A percentile compares a stretch with the other conserved stretches of the same genome.
Conservation (phyloP, 2,888 invertebrate species). For the Eilema caniola region DNA sequence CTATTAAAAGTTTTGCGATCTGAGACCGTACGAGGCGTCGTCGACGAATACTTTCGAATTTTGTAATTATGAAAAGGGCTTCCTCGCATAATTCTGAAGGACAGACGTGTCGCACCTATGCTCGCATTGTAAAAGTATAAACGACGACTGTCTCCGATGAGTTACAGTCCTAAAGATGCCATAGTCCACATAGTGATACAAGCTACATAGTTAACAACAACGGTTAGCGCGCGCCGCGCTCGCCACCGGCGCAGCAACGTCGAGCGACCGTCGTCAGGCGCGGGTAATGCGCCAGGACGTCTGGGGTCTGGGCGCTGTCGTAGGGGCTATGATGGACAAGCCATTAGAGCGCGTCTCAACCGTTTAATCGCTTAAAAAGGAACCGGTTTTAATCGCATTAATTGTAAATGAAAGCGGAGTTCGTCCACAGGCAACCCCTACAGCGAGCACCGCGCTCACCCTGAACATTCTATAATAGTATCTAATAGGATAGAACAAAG, state of each 20-base stretch:
- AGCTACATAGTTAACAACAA: neutral
- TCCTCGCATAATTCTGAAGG: neutral
- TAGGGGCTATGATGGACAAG: conserved; percentile 18
- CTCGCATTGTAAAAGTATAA: too few species aligned
- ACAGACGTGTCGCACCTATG: too few species aligned
- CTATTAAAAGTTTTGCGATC: conserved; percentile 12
- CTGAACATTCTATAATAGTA: too few species aligned
- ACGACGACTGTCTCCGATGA: too few species aligned
- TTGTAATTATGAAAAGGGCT: neutral
- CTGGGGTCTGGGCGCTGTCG: neutral
- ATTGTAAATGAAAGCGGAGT: conserved; percentile 2
- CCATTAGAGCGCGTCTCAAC: conserved; percentile 25
- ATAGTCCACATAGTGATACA: neutral
- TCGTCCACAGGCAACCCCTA: neutral
- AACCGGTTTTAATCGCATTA: conserved; percentile 19
- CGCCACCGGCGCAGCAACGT: neutral
- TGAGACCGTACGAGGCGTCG: neutral
- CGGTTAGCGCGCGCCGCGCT: neutral
- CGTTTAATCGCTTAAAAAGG: conserved; percentile 17
- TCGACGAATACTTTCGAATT: neutral
- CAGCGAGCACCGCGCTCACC: too few species aligned
- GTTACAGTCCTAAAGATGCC: neutral
- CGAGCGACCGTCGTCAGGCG: neutral
- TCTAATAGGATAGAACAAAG: too few species aligned
- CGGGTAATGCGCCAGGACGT: neutral